Evolutionary conservation across 2,797 vertebrate genomes (phyloP).

Genomic region (Tokudaia muenninki): DNA sequence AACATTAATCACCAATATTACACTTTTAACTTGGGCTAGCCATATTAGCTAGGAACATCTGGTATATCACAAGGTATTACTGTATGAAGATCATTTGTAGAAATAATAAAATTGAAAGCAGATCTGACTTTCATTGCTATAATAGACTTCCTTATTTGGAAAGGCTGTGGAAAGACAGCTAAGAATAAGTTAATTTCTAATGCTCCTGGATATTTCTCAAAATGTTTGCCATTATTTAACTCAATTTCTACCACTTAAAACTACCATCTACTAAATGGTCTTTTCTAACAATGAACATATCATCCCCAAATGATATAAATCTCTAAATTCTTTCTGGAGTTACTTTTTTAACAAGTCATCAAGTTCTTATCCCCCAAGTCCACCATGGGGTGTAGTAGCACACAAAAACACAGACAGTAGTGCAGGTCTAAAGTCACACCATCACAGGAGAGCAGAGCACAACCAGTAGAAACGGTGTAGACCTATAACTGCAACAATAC

Average conservation of each 20-base stretch:
- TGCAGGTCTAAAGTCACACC: not conserved
- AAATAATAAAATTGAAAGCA: constrained; percentile 63
- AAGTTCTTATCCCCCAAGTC: constrained; percentile 14
- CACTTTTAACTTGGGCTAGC: constrained; percentile 60
- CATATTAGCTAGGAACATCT: constrained; percentile 60
- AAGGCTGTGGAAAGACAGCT: constrained; percentile 47
- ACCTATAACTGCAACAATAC: not conserved
- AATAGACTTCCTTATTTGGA: constrained; percentile 51
- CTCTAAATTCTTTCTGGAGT: constrained; percentile 46
- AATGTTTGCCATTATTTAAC: constrained; percentile 28
- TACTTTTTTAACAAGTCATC: constrained; percentile 47
- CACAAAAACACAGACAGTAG: not conserved
- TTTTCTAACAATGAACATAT: constrained; percentile 37
- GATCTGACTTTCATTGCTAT: constrained; percentile 66
- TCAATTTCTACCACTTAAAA: constrained; percentile 57
- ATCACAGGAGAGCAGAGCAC: not conserved
- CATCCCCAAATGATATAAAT: constrained; percentile 29
- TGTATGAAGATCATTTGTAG: constrained; percentile 58
- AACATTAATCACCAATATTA: constrained; percentile 58
- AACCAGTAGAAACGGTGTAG: not conserved
- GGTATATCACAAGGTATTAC: constrained; percentile 41
- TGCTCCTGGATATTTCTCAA: constrained; percentile 58
- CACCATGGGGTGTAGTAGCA: not conserved
- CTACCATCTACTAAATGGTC: not conserved
- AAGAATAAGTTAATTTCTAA: constrained; percentile 46